Percentiles rank a stretch among this genome's conserved stretches.
Conservation (phyloP, 2,888 invertebrate species). For the Brachycybe producta region DNA sequence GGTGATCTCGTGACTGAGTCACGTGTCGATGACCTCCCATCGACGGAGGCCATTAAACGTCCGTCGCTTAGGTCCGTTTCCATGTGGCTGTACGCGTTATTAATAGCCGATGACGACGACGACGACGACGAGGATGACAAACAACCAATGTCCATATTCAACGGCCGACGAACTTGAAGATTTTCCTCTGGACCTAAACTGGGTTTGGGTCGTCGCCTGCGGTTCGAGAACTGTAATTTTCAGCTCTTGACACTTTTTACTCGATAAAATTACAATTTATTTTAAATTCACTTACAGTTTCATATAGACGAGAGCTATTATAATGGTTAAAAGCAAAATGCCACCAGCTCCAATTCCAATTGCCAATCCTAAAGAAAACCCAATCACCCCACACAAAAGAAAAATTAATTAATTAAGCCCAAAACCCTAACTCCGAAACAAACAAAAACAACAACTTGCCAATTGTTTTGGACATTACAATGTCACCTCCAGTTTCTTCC, state of each 20-base stretch:
- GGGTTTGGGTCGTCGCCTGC: conserved; percentile 12
- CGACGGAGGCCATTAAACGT: too few relatives aligned
- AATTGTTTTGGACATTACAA: conserved; percentile 16
- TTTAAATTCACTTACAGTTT: conserved; percentile 17
- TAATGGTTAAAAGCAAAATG: conserved; percentile 18
- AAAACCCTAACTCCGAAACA: background rate
- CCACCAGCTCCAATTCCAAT: conserved; percentile 20
- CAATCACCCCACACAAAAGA: background rate
- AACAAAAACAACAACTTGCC: background rate
- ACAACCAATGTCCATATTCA: conserved; percentile 1
- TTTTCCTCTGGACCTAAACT: background rate
- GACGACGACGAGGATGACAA: too few relatives aligned
- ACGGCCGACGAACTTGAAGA: background rate
- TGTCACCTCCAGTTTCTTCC: conserved; percentile 12
- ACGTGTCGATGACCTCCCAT: too few relatives aligned
- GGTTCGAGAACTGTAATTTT: background rate
- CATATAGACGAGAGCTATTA: conserved; percentile 19
- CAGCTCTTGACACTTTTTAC: background rate
- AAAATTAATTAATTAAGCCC: background rate
- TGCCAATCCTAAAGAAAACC: conserved; percentile 16
- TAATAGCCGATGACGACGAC: too few relatives aligned
- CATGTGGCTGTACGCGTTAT: conserved; percentile 13
- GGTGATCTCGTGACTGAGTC: too few relatives aligned
- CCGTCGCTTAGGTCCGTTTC: conserved; percentile 14
- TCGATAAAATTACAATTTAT: background rate